Percentiles rank a stretch among this genome's conserved stretches.
Conservation (phyloP, 2,888 invertebrate species). For the Spialia ferax region DNA sequence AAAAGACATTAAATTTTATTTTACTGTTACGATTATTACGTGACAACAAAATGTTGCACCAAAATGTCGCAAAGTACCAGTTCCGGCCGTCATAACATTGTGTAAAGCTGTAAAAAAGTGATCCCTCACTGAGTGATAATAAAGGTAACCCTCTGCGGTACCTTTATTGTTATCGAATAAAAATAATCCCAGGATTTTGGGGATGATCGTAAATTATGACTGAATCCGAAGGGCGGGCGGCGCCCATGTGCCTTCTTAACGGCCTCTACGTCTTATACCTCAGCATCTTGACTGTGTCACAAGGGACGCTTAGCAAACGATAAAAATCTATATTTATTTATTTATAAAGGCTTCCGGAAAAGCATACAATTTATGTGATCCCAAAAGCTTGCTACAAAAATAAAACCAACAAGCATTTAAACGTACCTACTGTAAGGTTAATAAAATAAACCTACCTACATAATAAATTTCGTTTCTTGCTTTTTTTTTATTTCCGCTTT, state of each 20-base stretch:
- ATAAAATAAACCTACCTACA: too few relatives aligned
- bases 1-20: background rate
- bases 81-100: slow-evolving; percentile 63
- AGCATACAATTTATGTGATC: background rate
- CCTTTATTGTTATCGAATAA: slow-evolving; percentile 87
- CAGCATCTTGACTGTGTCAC: slow-evolving; percentile 36
- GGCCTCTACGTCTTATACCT: slow-evolving; percentile 45
- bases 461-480: too few relatives aligned
- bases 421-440: too few relatives aligned
- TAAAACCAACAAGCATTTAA: background rate
- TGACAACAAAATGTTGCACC: slow-evolving; percentile 18
- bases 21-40: background rate
- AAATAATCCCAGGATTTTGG: slow-evolving; percentile 85
- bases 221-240: slow-evolving; percentile 70
- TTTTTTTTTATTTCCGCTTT: background rate
- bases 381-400: background rate
- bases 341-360: background rate
- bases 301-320: slow-evolving; percentile 17
- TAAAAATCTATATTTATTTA: slow-evolving; percentile 27
- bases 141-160: slow-evolving; percentile 83
- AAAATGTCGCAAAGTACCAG: slow-evolving; percentile 21
- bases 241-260: slow-evolving; percentile 50
- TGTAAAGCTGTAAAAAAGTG: slow-evolving; percentile 81
- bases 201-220: slow-evolving; percentile 86
- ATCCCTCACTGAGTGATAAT: slow-evolving; percentile 82